phyloP scores from a whole-genome alignment of 2,797 vertebrate genomes.

The Denticeps clupeoides region DNA sequence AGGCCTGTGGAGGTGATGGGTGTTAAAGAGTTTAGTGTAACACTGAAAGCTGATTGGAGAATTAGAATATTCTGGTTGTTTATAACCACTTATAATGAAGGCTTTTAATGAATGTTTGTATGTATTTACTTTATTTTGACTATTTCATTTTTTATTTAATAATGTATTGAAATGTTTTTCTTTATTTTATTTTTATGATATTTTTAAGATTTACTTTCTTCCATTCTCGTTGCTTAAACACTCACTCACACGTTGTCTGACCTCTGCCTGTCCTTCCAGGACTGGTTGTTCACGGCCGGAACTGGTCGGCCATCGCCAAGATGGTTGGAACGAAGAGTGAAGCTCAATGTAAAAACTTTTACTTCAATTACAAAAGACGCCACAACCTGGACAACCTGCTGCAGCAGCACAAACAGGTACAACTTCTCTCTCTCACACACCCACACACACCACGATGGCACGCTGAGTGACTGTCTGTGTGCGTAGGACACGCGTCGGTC shows the following conservation, averaged over 20 bases:
- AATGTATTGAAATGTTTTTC: too few relatives aligned
- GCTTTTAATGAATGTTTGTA: too few relatives aligned
- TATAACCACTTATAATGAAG: too few relatives aligned
- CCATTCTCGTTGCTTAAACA: background rate
- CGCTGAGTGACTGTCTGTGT: conserved; percentile 1
- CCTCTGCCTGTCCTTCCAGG: conserved; percentile 50
- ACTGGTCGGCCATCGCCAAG: conserved; percentile 97
- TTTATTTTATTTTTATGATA: too few relatives aligned
- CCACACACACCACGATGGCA: background rate
- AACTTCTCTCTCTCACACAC: conserved; percentile 31
- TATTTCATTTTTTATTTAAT: too few relatives aligned
- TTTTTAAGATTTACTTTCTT: too few relatives aligned
- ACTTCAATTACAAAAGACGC: conserved; percentile 96
- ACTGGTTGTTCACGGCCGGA: conserved; percentile 89
- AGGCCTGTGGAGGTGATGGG: too few relatives aligned
- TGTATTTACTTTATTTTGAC: too few relatives aligned
- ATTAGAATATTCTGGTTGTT: too few relatives aligned
- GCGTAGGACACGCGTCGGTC: conserved; percentile 74
- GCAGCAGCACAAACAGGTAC: conserved; percentile 87
- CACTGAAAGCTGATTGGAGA: conserved; percentile 4
- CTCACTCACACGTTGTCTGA: background rate
- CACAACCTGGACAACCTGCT: conserved; percentile 95
- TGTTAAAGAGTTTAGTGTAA: too few relatives aligned
- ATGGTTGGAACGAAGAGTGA: conserved; percentile 98
- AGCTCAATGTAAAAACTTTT: conserved; percentile 98